Evolutionary conservation across 2,888 invertebrate species (phyloP).

Genomic region (Pollenia amentaria): DNA sequence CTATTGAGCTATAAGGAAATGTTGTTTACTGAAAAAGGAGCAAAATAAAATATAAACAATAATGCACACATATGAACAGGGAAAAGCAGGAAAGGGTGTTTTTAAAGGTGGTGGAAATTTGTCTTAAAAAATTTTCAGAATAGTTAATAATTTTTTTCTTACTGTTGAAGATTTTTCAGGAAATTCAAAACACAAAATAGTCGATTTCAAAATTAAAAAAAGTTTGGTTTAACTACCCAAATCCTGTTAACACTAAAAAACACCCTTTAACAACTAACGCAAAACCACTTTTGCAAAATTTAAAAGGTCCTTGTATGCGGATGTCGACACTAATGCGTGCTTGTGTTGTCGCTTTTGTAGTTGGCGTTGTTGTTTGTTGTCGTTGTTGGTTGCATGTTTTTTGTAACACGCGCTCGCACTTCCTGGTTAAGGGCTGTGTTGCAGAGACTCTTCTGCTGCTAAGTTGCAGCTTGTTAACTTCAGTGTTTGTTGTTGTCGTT

Average conservation of each 20-base stretch:
- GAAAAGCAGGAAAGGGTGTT: not conserved
- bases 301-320: constrained; percentile 21
- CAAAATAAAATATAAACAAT: constrained; percentile 2
- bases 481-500: constrained; percentile 1
- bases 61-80: constrained; percentile 3
- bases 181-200: too few relatives aligned
- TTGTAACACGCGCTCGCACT: constrained; percentile 68
- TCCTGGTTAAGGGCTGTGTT: constrained; percentile 45
- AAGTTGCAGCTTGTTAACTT: constrained; percentile 50
- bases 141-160: too few relatives aligned
- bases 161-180: too few relatives aligned
- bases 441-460: not conserved
- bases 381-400: constrained; percentile 45
- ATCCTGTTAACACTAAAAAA: too few relatives aligned
- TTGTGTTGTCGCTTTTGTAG: constrained; percentile 6
- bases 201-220: too few relatives aligned
- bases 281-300: constrained; percentile 7
- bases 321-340: constrained; percentile 6
- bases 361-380: not conserved
- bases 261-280: not conserved
- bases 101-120: not conserved
- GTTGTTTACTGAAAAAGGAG: not conserved
- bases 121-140: too few relatives aligned
- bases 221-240: too few relatives aligned
- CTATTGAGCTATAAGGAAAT: constrained; percentile 3